A percentile compares a stretch with the other conserved stretches of the same genome.
These are phyloP conservation scores for Rotaria socialis DNA, from an alignment of 2,888 invertebrate genomes.

Conservation along the genomic window DNA sequence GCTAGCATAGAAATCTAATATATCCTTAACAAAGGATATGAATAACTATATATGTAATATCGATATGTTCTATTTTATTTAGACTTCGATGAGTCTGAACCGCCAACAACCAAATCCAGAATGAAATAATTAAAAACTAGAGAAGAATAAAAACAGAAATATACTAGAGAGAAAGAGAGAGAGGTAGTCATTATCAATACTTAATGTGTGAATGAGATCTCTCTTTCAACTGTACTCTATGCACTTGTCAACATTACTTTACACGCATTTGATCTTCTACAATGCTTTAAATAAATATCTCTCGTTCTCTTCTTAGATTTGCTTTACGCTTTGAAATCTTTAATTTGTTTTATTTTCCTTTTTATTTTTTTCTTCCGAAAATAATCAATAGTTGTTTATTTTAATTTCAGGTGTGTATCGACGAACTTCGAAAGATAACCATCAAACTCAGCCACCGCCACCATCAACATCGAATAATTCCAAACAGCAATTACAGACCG, in stretches of 20 bases:
- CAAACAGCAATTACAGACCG: neutral
- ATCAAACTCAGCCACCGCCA: neutral
- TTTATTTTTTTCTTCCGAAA: neutral
- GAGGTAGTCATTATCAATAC: slow-evolving; percentile 4
- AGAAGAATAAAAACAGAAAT: no score
- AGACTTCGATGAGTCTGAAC: neutral
- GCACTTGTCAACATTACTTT: neutral
- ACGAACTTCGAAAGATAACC: slow-evolving; percentile 2
- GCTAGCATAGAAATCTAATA: neutral
- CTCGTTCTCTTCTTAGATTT: neutral
- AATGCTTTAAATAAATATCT: neutral
- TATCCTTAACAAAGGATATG: neutral
- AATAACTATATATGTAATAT: neutral
- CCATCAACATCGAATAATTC: slow-evolving; percentile 5
- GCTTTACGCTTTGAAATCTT: neutral
- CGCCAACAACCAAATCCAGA: neutral
- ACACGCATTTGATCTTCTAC: neutral
- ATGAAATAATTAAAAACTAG: neutral
- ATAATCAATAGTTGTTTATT: neutral
- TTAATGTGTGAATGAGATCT: neutral
- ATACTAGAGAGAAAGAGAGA: neutral
- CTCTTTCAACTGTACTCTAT: neutral
- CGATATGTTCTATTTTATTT: neutral
- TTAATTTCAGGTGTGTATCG: neutral
- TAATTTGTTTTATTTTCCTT: neutral